A percentile compares a stretch with the other conserved stretches of the same genome.
These are phyloP conservation scores for Lamproptera curius DNA, from an alignment of 2,888 invertebrate genomes.

Conservation along the genomic window DNA sequence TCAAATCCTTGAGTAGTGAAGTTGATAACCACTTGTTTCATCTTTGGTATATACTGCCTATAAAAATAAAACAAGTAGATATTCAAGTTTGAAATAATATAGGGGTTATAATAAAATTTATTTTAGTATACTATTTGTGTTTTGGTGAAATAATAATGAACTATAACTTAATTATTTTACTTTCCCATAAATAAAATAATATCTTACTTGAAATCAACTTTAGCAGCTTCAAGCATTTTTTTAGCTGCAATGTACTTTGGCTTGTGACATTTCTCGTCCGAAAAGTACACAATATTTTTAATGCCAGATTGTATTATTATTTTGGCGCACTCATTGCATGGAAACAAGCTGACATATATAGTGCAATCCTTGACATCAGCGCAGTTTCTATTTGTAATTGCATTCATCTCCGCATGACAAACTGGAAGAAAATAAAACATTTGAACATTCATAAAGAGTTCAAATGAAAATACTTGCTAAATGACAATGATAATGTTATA, in stretches of 20 bases:
- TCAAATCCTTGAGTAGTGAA: constrained; percentile 76
- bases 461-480: too few species aligned
- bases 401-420: constrained; percentile 99
- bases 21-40: constrained; percentile 81
- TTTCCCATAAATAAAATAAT: too few species aligned
- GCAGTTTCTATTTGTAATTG: constrained; percentile 93
- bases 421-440: constrained; percentile 83
- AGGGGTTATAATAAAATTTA: too few species aligned
- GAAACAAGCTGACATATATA: constrained; percentile 94
- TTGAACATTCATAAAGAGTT: too few species aligned
- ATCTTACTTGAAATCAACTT: constrained; percentile 82
- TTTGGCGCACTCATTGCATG: constrained; percentile 99
- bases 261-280: constrained; percentile 88
- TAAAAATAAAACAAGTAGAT: too few species aligned
- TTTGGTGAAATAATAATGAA: too few species aligned
- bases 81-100: too few species aligned
- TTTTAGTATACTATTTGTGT: too few species aligned
- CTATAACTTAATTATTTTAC: too few species aligned
- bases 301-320: constrained; percentile 97
- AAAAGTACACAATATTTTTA: constrained; percentile 85
- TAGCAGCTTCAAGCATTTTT: constrained; percentile 88
- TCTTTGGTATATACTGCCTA: constrained; percentile 82
- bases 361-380: constrained; percentile 86
- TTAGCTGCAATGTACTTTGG: constrained; percentile 85
- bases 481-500: too few species aligned